Evolutionary conservation across 2,888 invertebrate genomes (phyloP).

Genomic region (Mythimna pallens): DNA sequence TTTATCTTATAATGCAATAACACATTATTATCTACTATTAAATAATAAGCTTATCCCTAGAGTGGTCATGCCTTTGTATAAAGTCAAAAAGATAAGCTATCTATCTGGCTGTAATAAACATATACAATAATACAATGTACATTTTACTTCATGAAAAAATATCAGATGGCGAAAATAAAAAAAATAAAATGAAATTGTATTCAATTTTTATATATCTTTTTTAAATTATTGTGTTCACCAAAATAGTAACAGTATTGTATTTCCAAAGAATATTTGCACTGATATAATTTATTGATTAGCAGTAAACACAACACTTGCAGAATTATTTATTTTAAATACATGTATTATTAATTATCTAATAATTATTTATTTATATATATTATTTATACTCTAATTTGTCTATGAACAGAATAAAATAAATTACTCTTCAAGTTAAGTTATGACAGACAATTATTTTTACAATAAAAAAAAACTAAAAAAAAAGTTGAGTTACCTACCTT

Average conservation of each 20-base stretch:
- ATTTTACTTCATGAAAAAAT: not conserved
- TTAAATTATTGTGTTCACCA: not conserved
- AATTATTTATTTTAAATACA: not conserved
- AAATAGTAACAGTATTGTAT: not conserved
- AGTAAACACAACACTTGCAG: not conserved
- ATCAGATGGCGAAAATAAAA: not conserved
- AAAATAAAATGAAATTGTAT: not conserved
- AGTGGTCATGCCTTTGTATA: no score
- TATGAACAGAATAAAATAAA: not conserved
- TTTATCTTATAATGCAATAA: not conserved
- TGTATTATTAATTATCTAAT: not conserved
- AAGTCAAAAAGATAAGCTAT: constrained; percentile 1
- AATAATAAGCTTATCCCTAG: no score
- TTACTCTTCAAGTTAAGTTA: not conserved
- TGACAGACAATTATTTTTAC: not conserved
- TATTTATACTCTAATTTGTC: not conserved
- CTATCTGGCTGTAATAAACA: not conserved
- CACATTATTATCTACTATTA: not conserved
- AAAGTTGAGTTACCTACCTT: constrained; percentile 2
- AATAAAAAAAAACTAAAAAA: not conserved
- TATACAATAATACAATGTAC: not conserved
- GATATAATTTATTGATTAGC: not conserved
- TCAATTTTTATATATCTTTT: not conserved
- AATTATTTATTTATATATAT: no score
- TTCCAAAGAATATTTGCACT: not conserved